Percentiles rank a stretch among this genome's conserved stretches.
phyloP scores from a whole-genome alignment of 2,113 vertebrate genomes.

The Ictidomys tridecemlineatus region DNA sequence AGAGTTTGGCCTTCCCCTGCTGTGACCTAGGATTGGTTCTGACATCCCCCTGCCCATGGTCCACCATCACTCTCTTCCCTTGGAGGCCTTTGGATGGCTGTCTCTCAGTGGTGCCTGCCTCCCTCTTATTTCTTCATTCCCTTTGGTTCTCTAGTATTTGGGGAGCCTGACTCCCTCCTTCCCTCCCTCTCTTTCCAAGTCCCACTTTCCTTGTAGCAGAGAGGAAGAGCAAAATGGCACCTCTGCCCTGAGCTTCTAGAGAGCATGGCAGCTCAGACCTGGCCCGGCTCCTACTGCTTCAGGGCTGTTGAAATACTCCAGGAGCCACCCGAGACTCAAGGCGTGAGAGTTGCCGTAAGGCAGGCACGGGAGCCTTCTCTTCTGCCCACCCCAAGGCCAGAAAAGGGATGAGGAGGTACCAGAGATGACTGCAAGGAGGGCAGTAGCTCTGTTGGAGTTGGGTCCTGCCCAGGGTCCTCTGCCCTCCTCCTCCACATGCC shows the following conservation, averaged over 20 bases:
- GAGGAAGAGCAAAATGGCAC: background rate
- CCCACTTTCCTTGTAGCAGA: background rate
- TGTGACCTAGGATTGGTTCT: conserved; percentile 70
- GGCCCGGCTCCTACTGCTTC: background rate
- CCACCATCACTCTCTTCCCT: background rate
- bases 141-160: background rate
- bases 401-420: background rate
- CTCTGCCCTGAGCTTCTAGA: background rate
- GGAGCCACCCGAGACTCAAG: background rate
- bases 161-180: background rate
- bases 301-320: background rate
- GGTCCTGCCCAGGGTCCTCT: background rate
- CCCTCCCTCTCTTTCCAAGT: background rate
- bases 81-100: background rate
- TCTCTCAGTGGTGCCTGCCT: background rate
- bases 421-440: no score
- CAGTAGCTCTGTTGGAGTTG: background rate
- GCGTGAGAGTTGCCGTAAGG: background rate
- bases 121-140: background rate
- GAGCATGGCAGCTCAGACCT: background rate
- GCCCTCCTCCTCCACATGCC: no score
- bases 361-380: background rate
- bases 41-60: background rate
- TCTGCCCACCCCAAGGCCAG: background rate
- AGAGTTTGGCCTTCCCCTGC: conserved; percentile 41